These are phyloP conservation scores for Boloria euphrosyne DNA, from an alignment of 2,888 invertebrate species.

Conservation along the genomic window DNA sequence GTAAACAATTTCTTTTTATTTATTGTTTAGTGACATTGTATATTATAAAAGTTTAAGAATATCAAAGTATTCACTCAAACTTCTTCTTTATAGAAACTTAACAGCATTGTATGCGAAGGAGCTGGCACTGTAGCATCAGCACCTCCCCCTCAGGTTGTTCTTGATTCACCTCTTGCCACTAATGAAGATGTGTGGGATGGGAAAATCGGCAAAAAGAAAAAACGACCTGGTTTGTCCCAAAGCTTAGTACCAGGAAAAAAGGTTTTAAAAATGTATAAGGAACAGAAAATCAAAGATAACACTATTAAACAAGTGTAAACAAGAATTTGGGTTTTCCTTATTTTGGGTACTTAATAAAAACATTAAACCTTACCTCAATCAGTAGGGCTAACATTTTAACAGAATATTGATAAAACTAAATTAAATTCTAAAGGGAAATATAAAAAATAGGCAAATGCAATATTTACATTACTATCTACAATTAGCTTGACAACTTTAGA, in stretches of 20 bases:
- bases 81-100: constrained; percentile 57
- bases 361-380: too few species aligned
- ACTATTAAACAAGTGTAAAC: constrained; percentile 11
- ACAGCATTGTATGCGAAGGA: constrained; percentile 70
- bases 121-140: constrained; percentile 65
- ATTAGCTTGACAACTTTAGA: too few species aligned
- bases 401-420: too few species aligned
- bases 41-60: constrained; percentile 7
- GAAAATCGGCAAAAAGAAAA: constrained; percentile 83
- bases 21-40: background rate
- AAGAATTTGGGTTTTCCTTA: background rate
- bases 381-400: too few species aligned
- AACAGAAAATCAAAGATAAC: constrained; percentile 80
- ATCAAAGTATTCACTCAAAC: background rate
- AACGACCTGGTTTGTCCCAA: constrained; percentile 90
- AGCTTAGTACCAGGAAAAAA: constrained; percentile 91
- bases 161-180: constrained; percentile 54
- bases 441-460: too few species aligned
- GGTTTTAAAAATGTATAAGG: constrained; percentile 90
- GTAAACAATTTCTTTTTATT: constrained; percentile 44
- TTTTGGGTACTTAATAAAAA: too few species aligned
- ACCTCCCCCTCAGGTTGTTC: constrained; percentile 56
- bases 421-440: too few species aligned
- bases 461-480: too few species aligned
- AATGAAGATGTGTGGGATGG: constrained; percentile 78